phyloP scores from a whole-genome alignment of 1,140 invertebrate genomes.

The Listronotus oregonensis region DNA sequence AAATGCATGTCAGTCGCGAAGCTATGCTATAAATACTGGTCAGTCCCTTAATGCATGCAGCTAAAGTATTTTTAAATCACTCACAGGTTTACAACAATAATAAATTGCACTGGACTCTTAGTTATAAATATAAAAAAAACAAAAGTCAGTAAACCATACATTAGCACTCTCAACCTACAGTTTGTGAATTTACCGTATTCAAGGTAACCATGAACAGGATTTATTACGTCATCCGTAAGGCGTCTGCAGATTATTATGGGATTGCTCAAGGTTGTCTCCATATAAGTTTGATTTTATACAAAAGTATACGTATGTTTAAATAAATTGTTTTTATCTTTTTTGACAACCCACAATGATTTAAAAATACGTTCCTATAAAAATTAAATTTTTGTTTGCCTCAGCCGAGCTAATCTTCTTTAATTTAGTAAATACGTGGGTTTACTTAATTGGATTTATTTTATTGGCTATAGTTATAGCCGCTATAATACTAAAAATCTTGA shows the following conservation, averaged over 20 bases:
- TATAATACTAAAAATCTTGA: no score
- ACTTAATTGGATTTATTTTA: no score
- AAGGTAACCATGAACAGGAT: constrained; percentile 23
- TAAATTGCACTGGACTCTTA: no score
- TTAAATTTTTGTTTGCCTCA: background rate
- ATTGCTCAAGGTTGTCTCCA: constrained; percentile 30
- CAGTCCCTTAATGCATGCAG: no score
- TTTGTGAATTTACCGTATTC: constrained; percentile 29
- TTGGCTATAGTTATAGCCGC: no score
- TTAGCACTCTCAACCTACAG: constrained; percentile 14
- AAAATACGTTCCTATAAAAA: background rate
- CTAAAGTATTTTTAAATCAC: no score
- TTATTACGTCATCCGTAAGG: constrained; percentile 24
- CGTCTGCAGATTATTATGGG: constrained; percentile 29
- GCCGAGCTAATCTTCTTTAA: no score
- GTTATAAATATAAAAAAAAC: no score
- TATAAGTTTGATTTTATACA: constrained; percentile 18
- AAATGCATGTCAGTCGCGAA: no score
- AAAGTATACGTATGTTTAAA: constrained; percentile 2
- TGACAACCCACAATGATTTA: background rate
- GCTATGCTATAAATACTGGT: no score
- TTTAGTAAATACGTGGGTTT: no score
- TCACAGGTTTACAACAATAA: no score
- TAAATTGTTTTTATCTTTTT: background rate
- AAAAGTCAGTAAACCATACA: background rate